Percentiles rank a stretch among this genome's conserved stretches.
Evolutionary conservation across 2,797 vertebrate genomes (phyloP).

Genomic region (Allochrocebus solatus): DNA sequence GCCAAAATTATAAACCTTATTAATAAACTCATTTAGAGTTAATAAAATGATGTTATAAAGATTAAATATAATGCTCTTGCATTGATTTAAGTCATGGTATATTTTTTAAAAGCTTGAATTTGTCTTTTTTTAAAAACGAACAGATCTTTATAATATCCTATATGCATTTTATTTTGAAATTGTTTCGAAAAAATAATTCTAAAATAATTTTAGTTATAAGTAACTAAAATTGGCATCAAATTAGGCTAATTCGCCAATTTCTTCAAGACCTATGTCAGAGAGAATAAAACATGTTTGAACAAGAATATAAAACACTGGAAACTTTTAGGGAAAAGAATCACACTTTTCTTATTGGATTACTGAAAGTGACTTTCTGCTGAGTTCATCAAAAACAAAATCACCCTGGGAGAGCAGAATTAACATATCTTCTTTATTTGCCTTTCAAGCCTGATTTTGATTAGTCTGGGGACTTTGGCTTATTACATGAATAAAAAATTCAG

Average conservation of each 20-base stretch:
- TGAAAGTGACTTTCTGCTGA: slow-evolving; percentile 49
- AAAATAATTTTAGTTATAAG: background rate
- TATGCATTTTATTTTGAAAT: slow-evolving; percentile 6
- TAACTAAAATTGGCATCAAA: slow-evolving; percentile 15
- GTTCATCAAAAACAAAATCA: slow-evolving; percentile 69
- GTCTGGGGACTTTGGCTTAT: slow-evolving; percentile 57
- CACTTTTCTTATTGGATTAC: background rate
- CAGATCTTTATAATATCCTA: background rate
- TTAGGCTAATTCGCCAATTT: background rate
- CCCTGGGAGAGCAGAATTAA: slow-evolving; percentile 67
- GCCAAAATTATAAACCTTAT: slow-evolving; percentile 68
- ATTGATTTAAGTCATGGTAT: background rate
- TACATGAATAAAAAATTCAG: slow-evolving; percentile 63
- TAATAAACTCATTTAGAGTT: slow-evolving; percentile 55
- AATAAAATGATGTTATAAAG: slow-evolving; percentile 69
- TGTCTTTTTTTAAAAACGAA: slow-evolving; percentile 13
- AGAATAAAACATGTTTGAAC: slow-evolving; percentile 49
- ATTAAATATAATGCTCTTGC: background rate
- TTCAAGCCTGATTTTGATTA: slow-evolving; percentile 77
- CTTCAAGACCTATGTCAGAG: background rate
- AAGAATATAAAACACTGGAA: slow-evolving; percentile 20
- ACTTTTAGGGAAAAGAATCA: background rate
- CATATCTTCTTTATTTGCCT: slow-evolving; percentile 47
- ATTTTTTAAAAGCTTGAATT: background rate
- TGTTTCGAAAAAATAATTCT: background rate